Conservation (phyloP, 2,797 vertebrate genomes). For the Thamnophis elegans region DNA sequence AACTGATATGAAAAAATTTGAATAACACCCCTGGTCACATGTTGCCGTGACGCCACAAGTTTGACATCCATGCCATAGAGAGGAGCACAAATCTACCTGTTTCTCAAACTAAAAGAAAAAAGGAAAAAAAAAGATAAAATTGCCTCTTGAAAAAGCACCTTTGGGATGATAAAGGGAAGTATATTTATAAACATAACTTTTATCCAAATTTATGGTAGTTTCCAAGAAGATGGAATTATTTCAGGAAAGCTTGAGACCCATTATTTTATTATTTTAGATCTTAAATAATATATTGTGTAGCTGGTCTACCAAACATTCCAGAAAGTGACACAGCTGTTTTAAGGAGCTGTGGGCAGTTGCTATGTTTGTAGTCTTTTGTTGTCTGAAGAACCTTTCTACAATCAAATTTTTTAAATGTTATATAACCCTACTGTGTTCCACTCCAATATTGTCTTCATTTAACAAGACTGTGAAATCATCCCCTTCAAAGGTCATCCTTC, state of each 20-base stretch:
- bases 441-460: not conserved
- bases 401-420: not conserved
- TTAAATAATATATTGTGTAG: not conserved
- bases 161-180: not conserved
- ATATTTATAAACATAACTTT: not conserved
- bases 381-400: not conserved
- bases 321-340: not conserved
- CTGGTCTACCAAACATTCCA: not conserved
- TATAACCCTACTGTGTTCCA: not conserved
- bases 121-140: not conserved
- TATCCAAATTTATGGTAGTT: not conserved
- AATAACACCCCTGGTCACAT: not conserved
- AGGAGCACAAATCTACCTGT: not conserved
- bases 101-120: not conserved
- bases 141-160: too few species aligned
- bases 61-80: too few species aligned
- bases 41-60: rapidly evolving
- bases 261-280: not conserved
- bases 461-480: not conserved
- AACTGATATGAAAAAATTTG: too few species aligned
- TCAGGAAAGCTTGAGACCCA: not conserved
- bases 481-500: not conserved
- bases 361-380: not conserved
- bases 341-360: not conserved
- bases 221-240: not conserved